Conservation (phyloP, 2,113 vertebrate genomes). For the Pygoscelis antarcticus region DNA sequence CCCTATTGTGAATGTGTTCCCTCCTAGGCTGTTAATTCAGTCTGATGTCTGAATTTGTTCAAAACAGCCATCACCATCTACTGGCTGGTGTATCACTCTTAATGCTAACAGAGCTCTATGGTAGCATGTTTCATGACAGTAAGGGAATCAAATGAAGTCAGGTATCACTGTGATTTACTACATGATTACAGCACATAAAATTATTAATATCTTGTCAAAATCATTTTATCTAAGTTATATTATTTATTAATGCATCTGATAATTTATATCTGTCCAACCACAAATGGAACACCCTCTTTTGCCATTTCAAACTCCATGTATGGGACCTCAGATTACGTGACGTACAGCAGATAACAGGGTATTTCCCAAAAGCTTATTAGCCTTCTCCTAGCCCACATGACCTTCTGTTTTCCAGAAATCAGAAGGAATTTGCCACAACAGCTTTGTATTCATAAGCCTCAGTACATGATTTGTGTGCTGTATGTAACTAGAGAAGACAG, state of each 20-base stretch:
- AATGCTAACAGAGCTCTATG: background rate
- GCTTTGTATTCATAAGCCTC: background rate
- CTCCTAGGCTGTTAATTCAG: background rate
- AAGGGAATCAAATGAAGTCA: background rate
- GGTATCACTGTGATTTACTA: background rate
- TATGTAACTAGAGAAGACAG: background rate
- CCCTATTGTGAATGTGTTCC: background rate
- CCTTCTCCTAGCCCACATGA: background rate
- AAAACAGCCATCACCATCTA: background rate
- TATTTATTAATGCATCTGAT: background rate
- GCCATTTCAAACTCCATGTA: background rate
- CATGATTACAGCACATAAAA: background rate
- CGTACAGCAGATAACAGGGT: background rate
- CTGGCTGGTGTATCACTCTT: background rate
- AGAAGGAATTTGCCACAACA: background rate
- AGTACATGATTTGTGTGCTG: background rate
- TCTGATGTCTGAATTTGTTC: background rate
- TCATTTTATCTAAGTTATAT: background rate
- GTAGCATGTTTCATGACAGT: background rate
- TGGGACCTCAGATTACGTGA: background rate
- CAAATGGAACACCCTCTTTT: background rate
- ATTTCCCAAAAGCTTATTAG: background rate
- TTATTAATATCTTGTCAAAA: background rate
- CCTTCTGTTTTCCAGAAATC: background rate
- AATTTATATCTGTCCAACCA: background rate